Conservation (phyloP, 2,113 vertebrate genomes). For the Hylia prasina region DNA sequence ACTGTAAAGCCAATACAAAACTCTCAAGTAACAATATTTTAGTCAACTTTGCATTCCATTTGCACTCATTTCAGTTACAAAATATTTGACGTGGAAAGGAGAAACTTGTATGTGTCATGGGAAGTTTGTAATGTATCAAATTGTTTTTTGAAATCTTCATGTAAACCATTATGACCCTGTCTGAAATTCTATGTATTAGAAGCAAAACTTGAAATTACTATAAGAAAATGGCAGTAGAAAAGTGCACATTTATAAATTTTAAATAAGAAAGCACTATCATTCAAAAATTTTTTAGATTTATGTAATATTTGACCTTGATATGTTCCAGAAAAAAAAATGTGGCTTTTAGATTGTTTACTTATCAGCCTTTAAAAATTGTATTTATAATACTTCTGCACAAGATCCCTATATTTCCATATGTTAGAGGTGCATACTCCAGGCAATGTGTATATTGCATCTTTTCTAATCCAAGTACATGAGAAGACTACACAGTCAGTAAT, state of each 20-base stretch:
- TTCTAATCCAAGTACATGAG: neutral
- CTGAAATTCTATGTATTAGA: neutral
- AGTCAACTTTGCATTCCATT: neutral
- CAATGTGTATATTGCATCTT: neutral
- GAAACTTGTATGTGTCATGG: neutral
- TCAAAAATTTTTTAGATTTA: neutral
- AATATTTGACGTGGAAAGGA: neutral
- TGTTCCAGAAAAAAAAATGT: neutral
- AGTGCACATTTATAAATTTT: neutral
- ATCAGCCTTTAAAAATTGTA: neutral
- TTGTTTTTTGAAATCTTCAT: neutral
- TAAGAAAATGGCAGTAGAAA: neutral
- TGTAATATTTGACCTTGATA: neutral
- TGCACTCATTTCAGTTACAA: neutral
- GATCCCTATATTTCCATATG: neutral
- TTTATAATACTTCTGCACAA: neutral
- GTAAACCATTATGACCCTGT: neutral
- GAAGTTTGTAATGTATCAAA: neutral
- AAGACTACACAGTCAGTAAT: neutral
- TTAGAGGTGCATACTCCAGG: neutral
- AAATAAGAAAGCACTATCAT: neutral
- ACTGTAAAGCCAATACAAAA: neutral
- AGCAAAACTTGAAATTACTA: neutral
- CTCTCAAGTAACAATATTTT: neutral
- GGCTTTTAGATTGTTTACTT: neutral